These are phyloP conservation scores for Zaprionus obscuricornis DNA, from an alignment of 2,888 invertebrate species.

Conservation along the genomic window DNA sequence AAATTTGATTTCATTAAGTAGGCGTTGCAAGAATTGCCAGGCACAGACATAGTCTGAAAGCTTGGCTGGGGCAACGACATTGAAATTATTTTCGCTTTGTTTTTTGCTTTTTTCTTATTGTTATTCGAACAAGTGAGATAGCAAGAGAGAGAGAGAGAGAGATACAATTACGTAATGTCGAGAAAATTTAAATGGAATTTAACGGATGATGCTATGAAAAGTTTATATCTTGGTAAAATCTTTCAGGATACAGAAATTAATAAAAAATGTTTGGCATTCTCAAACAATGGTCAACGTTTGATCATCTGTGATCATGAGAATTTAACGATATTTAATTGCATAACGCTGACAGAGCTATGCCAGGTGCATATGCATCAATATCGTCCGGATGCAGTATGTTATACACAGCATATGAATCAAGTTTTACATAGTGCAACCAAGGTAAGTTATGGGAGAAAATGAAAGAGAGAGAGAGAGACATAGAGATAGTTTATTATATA, in stretches of 20 bases:
- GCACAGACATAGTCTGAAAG: no score
- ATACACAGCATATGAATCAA: slow-evolving; percentile 20
- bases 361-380: slow-evolving; percentile 34
- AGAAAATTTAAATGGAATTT: slow-evolving; percentile 24
- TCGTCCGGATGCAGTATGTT: slow-evolving; percentile 46
- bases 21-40: slow-evolving; percentile 1
- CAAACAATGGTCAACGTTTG: slow-evolving; percentile 33
- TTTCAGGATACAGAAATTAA: slow-evolving; percentile 15
- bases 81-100: slow-evolving; percentile 10
- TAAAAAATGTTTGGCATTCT: slow-evolving; percentile 41
- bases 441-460: slow-evolving; percentile 26
- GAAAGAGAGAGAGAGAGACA: neutral
- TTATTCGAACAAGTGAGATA: no score
- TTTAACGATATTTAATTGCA: slow-evolving; percentile 35
- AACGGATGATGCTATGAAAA: slow-evolving; percentile 26
- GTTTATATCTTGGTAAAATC: slow-evolving; percentile 36
- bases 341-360: neutral
- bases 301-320: slow-evolving; percentile 36
- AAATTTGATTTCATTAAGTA: slow-evolving; percentile 64
- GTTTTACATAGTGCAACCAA: slow-evolving; percentile 44
- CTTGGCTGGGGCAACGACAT: slow-evolving; percentile 7
- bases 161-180: neutral
- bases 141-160: no score
- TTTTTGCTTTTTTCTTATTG: no score
- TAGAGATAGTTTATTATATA: no score